Percentiles rank a stretch among this genome's conserved stretches.
These are phyloP conservation scores for Chroicocephalus ridibundus DNA, from an alignment of 2,113 vertebrate genomes.

Conservation along the genomic window DNA sequence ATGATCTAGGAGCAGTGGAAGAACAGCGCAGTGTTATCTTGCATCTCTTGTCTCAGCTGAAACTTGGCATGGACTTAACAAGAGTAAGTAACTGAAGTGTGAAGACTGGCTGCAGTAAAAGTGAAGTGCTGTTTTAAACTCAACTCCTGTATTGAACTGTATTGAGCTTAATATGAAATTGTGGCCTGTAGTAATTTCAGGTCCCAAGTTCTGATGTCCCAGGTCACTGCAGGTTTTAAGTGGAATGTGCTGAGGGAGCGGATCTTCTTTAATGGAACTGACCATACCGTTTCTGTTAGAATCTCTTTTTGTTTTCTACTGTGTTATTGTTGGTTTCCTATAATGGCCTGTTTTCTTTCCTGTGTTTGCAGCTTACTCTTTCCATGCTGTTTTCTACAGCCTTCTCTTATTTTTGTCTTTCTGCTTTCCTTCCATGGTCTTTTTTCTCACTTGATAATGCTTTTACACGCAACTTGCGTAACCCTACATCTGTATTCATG, in stretches of 20 bases:
- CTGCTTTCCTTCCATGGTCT: not conserved
- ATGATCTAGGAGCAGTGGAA: slow-evolving; percentile 91
- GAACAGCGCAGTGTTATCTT: slow-evolving; percentile 97
- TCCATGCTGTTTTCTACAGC: not conserved
- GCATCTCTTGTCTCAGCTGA: slow-evolving; percentile 97
- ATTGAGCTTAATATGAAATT: not conserved
- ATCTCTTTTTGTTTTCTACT: not conserved
- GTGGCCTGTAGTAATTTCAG: not conserved
- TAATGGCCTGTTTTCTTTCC: not conserved
- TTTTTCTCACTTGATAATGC: not conserved
- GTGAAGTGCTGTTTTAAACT: not conserved
- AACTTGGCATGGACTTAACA: slow-evolving; percentile 98
- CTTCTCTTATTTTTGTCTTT: not conserved
- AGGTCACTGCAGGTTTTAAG: not conserved
- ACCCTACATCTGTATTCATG: not conserved
- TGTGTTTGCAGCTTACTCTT: not conserved
- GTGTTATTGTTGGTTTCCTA: not conserved
- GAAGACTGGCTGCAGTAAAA: not conserved
- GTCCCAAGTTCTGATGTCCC: not conserved
- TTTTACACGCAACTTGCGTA: not conserved
- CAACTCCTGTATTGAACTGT: not conserved
- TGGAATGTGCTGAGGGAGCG: not conserved
- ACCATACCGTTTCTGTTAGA: not conserved
- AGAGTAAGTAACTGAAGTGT: slow-evolving; percentile 79
- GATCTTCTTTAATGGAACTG: not conserved